Evolutionary conservation across 2,888 invertebrate genomes (phyloP).

Genomic region (Galerucella pusilla): DNA sequence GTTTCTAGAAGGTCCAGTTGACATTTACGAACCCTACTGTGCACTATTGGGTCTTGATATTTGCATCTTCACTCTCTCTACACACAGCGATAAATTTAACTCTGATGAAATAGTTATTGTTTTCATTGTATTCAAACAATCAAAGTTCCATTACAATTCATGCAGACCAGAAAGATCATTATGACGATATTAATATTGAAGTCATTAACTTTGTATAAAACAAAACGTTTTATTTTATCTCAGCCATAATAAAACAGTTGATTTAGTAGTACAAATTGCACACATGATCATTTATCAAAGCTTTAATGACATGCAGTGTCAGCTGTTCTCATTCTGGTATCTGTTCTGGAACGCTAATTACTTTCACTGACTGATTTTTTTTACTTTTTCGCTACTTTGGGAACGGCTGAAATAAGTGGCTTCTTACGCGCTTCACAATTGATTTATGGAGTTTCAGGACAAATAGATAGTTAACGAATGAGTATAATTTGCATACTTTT

Average conservation of each 20-base stretch:
- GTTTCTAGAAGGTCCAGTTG: no score
- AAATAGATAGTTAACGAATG: slow-evolving; percentile 28
- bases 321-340: slow-evolving; percentile 37
- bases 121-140: not conserved
- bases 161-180: slow-evolving; percentile 17
- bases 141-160: not conserved
- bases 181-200: slow-evolving; percentile 32
- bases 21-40: no score
- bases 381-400: slow-evolving; percentile 8
- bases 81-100: not conserved
- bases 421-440: slow-evolving; percentile 19
- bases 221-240: slow-evolving; percentile 37
- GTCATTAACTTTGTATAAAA: slow-evolving; percentile 35
- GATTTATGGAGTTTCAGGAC: slow-evolving; percentile 33
- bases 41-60: not conserved
- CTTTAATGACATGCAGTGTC: slow-evolving; percentile 41
- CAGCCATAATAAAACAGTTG: slow-evolving; percentile 34
- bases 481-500: slow-evolving; percentile 24
- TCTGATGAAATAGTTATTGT: not conserved
- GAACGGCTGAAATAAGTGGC: slow-evolving; percentile 16
- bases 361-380: slow-evolving; percentile 32
- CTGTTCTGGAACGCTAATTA: slow-evolving; percentile 42
- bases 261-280: slow-evolving; percentile 37
- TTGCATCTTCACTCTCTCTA: not conserved
- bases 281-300: slow-evolving; percentile 41